phyloP scores from a whole-genome alignment of 2,888 invertebrate genomes.

The Tenthredo scrophulariae region DNA sequence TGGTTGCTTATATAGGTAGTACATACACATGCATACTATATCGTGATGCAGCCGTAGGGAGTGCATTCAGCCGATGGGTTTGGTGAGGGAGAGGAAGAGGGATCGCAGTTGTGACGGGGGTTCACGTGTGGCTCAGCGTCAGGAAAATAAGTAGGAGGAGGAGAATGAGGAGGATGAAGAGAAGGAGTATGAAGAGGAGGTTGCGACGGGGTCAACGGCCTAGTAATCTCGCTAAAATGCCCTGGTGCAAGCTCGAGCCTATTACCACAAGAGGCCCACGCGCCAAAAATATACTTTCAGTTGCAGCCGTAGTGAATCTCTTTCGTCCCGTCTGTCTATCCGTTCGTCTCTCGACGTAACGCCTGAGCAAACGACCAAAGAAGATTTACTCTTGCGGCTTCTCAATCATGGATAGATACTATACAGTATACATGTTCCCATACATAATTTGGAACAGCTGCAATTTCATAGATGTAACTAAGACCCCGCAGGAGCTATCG shows the following conservation, averaged over 20 bases:
- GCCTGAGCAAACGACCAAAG: constrained; percentile 19
- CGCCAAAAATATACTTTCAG: constrained; percentile 51
- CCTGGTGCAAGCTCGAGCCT: constrained; percentile 59
- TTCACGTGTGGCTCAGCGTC: constrained; percentile 45
- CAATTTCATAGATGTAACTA: background rate
- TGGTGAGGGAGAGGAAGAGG: background rate
- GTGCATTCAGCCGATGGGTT: constrained; percentile 40
- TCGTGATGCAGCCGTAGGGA: constrained; percentile 36
- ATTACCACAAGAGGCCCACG: constrained; percentile 52
- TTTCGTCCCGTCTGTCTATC: constrained; percentile 37
- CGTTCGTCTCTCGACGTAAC: constrained; percentile 22
- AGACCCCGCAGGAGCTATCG: background rate
- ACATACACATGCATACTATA: background rate
- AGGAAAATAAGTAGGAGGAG: constrained; percentile 33
- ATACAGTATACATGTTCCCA: background rate
- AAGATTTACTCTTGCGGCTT: constrained; percentile 13
- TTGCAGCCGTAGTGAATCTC: constrained; percentile 47
- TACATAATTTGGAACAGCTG: background rate
- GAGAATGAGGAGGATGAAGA: constrained; percentile 52
- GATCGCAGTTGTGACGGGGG: constrained; percentile 52
- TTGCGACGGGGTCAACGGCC: constrained; percentile 72
- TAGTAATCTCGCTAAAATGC: constrained; percentile 74
- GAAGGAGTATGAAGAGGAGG: constrained; percentile 59
- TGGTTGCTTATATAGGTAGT: constrained; percentile 5
- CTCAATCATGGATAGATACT: background rate